phyloP scores from a whole-genome alignment of 2,888 invertebrate genomes.

The Rotaria sp. region DNA sequence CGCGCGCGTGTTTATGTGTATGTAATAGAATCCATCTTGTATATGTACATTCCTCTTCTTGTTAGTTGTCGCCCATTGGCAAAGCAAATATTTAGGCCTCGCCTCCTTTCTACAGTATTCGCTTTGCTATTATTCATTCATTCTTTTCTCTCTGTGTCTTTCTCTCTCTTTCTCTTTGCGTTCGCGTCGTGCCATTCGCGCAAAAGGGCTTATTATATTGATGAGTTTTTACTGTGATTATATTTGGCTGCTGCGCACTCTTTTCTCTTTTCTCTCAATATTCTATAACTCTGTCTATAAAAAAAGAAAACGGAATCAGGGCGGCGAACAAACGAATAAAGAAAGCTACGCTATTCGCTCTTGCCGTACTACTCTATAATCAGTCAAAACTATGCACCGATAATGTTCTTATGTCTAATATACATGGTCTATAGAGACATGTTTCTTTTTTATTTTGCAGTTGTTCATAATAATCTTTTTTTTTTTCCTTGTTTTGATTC shows the following conservation, averaged over 20 bases:
- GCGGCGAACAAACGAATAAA: constrained; percentile 13
- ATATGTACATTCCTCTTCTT: background rate
- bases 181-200: constrained; percentile 10
- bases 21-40: constrained; percentile 30
- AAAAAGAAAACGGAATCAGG: constrained; percentile 3
- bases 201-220: constrained; percentile 28
- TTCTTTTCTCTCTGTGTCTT: background rate
- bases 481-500: background rate
- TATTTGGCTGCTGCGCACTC: background rate
- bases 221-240: constrained; percentile 31
- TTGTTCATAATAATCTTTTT: background rate
- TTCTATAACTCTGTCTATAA: constrained; percentile 1
- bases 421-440: background rate
- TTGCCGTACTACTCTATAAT: background rate
- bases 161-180: background rate
- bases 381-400: constrained; percentile 4
- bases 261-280: background rate
- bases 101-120: constrained; percentile 6
- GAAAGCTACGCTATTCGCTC: background rate
- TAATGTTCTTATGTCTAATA: background rate
- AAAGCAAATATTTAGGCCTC: constrained; percentile 31
- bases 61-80: constrained; percentile 20
- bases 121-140: constrained; percentile 2
- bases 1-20: background rate
- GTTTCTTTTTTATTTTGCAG: background rate